A percentile compares a stretch with the other conserved stretches of the same genome.
These are phyloP conservation scores for Hippocampus barbouri DNA, from an alignment of 2,113 vertebrate genomes.

Conservation along the genomic window DNA sequence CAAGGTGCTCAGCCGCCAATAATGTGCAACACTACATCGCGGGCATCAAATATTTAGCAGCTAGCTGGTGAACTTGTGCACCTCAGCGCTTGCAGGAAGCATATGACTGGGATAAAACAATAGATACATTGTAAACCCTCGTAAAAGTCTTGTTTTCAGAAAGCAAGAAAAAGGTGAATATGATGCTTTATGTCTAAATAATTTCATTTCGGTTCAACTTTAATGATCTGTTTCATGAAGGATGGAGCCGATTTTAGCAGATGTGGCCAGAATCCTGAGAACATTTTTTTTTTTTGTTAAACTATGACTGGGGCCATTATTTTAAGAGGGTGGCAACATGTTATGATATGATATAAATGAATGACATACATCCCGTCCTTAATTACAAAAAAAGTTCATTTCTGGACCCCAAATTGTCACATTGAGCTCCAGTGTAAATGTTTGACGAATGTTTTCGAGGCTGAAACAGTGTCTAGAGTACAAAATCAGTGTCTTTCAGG, in stretches of 20 bases:
- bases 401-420: not conserved
- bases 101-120: not conserved
- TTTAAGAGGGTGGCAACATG: no score
- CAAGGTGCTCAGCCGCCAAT: slow-evolving; percentile 52
- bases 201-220: no score
- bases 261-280: no score
- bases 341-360: no score
- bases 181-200: no score
- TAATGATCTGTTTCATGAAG: no score
- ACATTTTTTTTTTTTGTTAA: no score
- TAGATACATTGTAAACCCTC: not conserved
- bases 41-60: slow-evolving; percentile 63
- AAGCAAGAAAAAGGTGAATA: no score
- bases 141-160: no score
- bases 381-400: no score
- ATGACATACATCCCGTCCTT: not conserved
- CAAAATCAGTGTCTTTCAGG: not conserved
- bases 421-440: not conserved
- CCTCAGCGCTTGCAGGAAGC: slow-evolving; percentile 10
- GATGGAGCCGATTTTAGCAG: no score
- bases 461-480: not conserved
- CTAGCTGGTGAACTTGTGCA: slow-evolving; percentile 59
- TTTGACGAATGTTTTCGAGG: not conserved
- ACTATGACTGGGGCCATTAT: no score
- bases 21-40: slow-evolving; percentile 65